These are phyloP conservation scores for Scaptomyza polygonia DNA, from an alignment of 2,888 invertebrate species.

Conservation along the genomic window DNA sequence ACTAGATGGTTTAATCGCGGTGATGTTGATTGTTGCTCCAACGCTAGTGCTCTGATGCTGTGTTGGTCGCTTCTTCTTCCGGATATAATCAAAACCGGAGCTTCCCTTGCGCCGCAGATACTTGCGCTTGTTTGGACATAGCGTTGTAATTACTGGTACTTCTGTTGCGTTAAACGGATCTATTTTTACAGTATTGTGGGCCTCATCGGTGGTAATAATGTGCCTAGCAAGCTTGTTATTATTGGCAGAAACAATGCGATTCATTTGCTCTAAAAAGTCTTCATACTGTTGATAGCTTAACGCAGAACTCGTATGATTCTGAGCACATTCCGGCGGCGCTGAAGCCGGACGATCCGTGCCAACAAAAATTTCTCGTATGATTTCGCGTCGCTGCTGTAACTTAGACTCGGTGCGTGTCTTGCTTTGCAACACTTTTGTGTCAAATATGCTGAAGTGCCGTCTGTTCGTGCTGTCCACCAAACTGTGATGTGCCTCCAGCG, in stretches of 20 bases:
- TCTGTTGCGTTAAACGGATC: not conserved
- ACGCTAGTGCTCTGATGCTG: slow-evolving; percentile 61
- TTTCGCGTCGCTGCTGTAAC: slow-evolving; percentile 89
- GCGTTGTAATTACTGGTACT: not conserved
- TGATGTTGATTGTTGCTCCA: slow-evolving; percentile 59
- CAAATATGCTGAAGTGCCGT: slow-evolving; percentile 85
- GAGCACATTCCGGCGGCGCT: slow-evolving; percentile 88
- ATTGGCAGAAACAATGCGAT: slow-evolving; percentile 74
- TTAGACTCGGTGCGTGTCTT: slow-evolving; percentile 91
- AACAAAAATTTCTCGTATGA: slow-evolving; percentile 93
- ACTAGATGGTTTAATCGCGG: not conserved
- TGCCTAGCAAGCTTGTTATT: slow-evolving; percentile 65
- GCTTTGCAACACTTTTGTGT: slow-evolving; percentile 89
- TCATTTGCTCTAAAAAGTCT: slow-evolving; percentile 82
- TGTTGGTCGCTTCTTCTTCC: slow-evolving; percentile 92
- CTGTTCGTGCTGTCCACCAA: slow-evolving; percentile 55
- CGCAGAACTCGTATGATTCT: slow-evolving; percentile 59
- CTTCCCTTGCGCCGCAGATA: slow-evolving; percentile 83
- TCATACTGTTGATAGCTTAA: slow-evolving; percentile 82
- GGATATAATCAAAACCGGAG: slow-evolving; percentile 91
- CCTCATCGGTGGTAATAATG: not conserved
- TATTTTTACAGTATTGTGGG: not conserved
- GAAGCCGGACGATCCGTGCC: slow-evolving; percentile 90
- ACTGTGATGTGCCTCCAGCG: slow-evolving; percentile 53
- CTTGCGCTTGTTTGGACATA: slow-evolving; percentile 71